Percentiles rank a stretch among this genome's conserved stretches.
These are phyloP conservation scores for Cheirogaleus medius DNA, from an alignment of 2,113 vertebrate species.

Conservation along the genomic window DNA sequence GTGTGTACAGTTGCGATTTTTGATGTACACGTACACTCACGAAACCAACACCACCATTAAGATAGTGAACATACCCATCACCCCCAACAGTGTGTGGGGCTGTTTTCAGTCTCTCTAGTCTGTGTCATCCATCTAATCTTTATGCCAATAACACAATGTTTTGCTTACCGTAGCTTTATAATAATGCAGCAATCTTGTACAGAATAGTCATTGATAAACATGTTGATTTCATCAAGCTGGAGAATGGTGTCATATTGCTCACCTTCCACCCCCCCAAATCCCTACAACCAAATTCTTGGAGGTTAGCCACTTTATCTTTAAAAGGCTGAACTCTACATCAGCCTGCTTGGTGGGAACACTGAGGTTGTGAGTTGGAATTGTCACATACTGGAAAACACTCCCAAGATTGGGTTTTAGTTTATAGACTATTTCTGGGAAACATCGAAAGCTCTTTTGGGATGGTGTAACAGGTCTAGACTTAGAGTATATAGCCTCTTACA, in stretches of 20 bases:
- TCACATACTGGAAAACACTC: not conserved
- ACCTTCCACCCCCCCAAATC: not conserved
- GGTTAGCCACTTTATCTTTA: not conserved
- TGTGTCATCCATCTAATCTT: not conserved
- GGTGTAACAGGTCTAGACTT: not conserved
- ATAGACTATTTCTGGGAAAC: not conserved
- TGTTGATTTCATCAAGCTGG: not conserved
- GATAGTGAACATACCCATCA: not conserved
- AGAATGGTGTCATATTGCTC: not conserved
- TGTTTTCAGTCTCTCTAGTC: not conserved
- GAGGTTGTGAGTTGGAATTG: not conserved
- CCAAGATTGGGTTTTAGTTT: not conserved
- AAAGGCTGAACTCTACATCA: not conserved
- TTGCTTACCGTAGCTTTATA: not conserved
- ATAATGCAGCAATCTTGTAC: not conserved
- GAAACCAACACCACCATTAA: not conserved
- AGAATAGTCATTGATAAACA: not conserved
- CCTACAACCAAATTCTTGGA: not conserved
- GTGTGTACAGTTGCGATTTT: not conserved
- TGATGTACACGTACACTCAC: not conserved
- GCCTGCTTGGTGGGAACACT: not conserved
- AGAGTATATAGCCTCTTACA: not conserved
- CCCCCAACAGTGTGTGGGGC: not conserved
- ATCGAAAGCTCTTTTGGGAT: not conserved
- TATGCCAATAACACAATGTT: not conserved